These are phyloP conservation scores for Lasioglossum pauxillum DNA, from an alignment of 2,888 invertebrate genomes.

Conservation along the genomic window DNA sequence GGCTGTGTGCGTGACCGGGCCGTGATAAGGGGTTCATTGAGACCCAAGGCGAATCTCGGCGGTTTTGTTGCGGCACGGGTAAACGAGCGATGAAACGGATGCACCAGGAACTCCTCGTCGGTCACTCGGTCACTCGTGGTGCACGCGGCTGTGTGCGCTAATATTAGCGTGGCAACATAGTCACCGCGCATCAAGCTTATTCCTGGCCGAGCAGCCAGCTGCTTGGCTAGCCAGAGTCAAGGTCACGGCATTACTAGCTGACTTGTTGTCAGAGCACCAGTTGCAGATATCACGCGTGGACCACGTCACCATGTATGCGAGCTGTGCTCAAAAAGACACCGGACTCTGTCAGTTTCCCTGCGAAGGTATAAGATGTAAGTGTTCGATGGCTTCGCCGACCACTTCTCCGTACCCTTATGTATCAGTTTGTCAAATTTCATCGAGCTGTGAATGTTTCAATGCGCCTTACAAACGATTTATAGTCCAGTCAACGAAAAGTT, in stretches of 20 bases:
- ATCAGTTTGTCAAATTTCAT: too few species aligned
- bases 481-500: too few species aligned
- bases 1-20: neutral
- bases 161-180: slow-evolving; percentile 83
- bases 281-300: slow-evolving; percentile 54
- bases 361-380: neutral
- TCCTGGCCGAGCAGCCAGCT: slow-evolving; percentile 80
- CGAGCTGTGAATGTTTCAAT: too few species aligned
- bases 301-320: neutral
- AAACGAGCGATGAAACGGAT: slow-evolving; percentile 53
- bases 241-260: slow-evolving; percentile 79
- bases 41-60: neutral
- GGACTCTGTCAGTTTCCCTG: neutral
- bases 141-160: slow-evolving; percentile 77
- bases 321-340: neutral
- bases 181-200: slow-evolving; percentile 81
- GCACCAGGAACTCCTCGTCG: slow-evolving; percentile 66
- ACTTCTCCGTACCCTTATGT: too few species aligned
- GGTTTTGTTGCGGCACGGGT: slow-evolving; percentile 44
- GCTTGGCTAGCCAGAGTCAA: slow-evolving; percentile 83
- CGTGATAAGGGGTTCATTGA: slow-evolving; percentile 20
- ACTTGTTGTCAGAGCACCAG: slow-evolving; percentile 63
- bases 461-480: too few species aligned
- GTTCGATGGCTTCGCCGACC: too few species aligned
- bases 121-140: slow-evolving; percentile 72